phyloP scores from a whole-genome alignment of 2,113 vertebrate species.

The Catharus fuscescens region DNA sequence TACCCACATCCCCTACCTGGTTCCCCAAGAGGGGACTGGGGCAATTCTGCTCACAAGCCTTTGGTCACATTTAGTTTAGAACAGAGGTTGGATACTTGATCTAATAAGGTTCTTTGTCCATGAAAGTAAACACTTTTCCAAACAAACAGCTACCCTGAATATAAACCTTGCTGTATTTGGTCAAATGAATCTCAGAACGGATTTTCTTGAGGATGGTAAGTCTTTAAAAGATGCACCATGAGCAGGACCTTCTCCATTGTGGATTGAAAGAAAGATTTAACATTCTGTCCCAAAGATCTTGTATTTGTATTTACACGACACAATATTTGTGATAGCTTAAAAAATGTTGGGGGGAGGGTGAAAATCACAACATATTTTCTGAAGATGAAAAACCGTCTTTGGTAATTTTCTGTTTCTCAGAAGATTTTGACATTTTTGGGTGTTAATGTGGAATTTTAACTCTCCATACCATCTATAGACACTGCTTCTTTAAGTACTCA shows the following conservation, averaged over 20 bases:
- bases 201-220: background rate
- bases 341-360: background rate
- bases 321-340: background rate
- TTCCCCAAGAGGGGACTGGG: background rate
- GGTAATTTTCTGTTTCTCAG: background rate
- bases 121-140: background rate
- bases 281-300: background rate
- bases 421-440: background rate
- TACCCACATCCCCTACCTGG: background rate
- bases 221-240: background rate
- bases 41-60: background rate
- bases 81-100: background rate
- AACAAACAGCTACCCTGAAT: background rate
- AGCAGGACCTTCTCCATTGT: background rate
- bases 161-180: background rate
- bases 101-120: background rate
- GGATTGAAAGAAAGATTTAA: background rate
- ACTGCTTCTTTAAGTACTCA: background rate
- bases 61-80: background rate
- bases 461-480: background rate
- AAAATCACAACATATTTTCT: background rate
- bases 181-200: background rate
- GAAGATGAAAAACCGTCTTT: background rate
- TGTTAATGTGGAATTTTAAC: background rate
- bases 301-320: background rate